Conservation (phyloP, 2,888 invertebrate genomes). For the Macaria notata region DNA sequence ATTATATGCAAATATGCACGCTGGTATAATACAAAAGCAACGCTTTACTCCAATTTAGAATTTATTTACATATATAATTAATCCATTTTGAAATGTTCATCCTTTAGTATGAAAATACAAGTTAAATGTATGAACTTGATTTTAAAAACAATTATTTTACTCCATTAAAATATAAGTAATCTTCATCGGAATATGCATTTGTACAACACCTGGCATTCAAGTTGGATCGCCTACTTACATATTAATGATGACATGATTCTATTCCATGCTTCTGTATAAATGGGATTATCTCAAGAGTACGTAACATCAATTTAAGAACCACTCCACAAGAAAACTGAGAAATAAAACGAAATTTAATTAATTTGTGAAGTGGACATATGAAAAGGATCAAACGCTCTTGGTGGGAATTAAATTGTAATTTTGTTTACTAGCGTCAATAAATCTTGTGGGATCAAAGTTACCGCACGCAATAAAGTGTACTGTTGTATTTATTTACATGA, state of each 20-base stretch:
- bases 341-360: constrained; percentile 34
- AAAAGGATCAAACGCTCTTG: constrained; percentile 34
- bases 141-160: too few relatives aligned
- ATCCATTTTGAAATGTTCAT: too few relatives aligned
- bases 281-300: constrained; percentile 13
- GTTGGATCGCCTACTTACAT: constrained; percentile 1
- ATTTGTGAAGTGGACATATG: constrained; percentile 34
- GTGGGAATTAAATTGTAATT: constrained; percentile 36
- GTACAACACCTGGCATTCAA: constrained; percentile 5
- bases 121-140: too few relatives aligned
- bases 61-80: too few relatives aligned
- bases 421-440: constrained; percentile 35
- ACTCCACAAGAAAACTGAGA: constrained; percentile 23
- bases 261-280: constrained; percentile 10
- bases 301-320: constrained; percentile 22
- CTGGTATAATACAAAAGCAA: too few relatives aligned
- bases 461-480: constrained; percentile 31
- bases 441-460: constrained; percentile 35
- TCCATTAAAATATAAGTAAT: too few relatives aligned
- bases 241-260: constrained; percentile 13
- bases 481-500: constrained; percentile 30
- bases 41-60: too few relatives aligned
- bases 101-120: too few relatives aligned
- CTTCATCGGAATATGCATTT: neutral
- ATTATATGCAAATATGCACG: too few relatives aligned